Base-by-base conservation (phyloP, 2,888 invertebrate species). In the Catocala sponsa region DNA sequence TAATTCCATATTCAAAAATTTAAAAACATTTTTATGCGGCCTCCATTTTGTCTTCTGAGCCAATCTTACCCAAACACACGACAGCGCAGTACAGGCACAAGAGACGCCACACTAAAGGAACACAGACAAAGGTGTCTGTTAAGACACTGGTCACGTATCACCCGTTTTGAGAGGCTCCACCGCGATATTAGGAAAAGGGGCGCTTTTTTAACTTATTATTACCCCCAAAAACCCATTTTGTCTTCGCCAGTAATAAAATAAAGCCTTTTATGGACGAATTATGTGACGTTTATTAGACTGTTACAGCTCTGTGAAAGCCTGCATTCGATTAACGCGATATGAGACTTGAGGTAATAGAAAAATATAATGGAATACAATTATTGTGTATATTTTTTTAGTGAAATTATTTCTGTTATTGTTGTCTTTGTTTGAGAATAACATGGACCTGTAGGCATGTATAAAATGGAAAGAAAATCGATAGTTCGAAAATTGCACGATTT, bases 141-240 rank as follows among this genome's bases (percentile, higher is more conserved):
- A 81, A 79, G 68, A 87, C 74, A 70, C 90, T 53, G 76, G 86
- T 88, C 93, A 93, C 92, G 93, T 87, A 74, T 69, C 70, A 69
- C 83, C 83, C 91, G 90, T 91, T 90, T 80, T 85, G 87, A 86
- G 86, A 86, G 82, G 86, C 79, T 85, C 84, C 81, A 81, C 85
- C 81, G 81, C 85, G 83, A 89, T 91, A 91, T 91, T 88, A 90
- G 89, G 84, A 84, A 84, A 25, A 74, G 84, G 82, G 82, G 81
- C 76, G 77, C 80, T 83, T 86, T 90, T 90, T 88, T 85, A 86
- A 89, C 88, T 89, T 77, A 89, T 89, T 90, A 91, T 88, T 88
- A 84, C 70, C 83, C 82, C 67, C 78, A 79, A 80, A 83, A 83
- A 81, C 83, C 88, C 86, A 87, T 91, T 90, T 89, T 88, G 87